These are phyloP conservation scores for Cantharis nigra DNA, from an alignment of 2,888 invertebrate genomes.

Conservation along the genomic window DNA sequence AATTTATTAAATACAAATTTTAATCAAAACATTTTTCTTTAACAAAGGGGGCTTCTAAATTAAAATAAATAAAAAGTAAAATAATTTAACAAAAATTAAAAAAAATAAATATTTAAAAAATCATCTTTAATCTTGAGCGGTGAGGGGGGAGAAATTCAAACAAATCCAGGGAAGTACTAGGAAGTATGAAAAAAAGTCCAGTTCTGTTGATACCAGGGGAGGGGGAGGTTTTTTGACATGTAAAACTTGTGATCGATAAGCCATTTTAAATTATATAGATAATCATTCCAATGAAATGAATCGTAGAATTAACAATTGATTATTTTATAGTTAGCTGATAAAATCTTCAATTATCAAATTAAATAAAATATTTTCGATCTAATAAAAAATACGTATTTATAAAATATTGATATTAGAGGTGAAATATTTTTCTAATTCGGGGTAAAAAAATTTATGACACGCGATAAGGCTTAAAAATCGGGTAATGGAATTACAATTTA, in stretches of 20 bases:
- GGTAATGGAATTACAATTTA: not conserved
- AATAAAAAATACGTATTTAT: not conserved
- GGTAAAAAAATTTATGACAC: not conserved
- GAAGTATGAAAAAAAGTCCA: too few relatives aligned
- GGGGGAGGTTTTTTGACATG: not conserved
- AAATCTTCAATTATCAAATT: not conserved
- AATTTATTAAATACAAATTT: too few relatives aligned
- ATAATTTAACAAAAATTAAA: too few relatives aligned
- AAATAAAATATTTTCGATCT: not conserved
- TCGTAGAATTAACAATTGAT: not conserved
- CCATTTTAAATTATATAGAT: not conserved
- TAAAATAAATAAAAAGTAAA: too few relatives aligned
- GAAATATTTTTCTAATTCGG: not conserved
- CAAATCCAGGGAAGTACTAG: too few relatives aligned
- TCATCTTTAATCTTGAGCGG: too few relatives aligned
- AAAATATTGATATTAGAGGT: not conserved
- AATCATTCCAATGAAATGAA: not conserved
- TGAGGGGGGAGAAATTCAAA: too few relatives aligned
- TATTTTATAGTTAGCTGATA: not conserved
- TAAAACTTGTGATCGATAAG: not conserved
- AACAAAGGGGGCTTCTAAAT: too few relatives aligned
- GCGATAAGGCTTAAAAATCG: not conserved
- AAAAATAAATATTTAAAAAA: too few relatives aligned
- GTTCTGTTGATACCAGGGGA: not conserved
- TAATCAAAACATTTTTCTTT: too few relatives aligned